Evolutionary conservation across 2,888 invertebrate species (phyloP), one percentile per base, ranked within the genome.

Genomic region (Chloroclystis v-ata): DNA sequence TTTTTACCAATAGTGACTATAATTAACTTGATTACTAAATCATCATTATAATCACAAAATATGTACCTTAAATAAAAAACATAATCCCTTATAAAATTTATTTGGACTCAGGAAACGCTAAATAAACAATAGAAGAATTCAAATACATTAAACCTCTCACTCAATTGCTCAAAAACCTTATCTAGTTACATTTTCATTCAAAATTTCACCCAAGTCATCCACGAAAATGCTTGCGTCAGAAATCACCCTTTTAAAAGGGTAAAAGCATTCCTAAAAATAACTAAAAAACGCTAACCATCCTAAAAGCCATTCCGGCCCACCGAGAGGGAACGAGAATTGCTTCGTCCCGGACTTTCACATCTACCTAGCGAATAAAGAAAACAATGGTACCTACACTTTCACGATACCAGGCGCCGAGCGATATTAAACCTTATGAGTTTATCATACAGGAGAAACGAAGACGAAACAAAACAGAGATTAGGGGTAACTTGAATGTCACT

Each of bases 331-430:
- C 55, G 52, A 52, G 57, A 54, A 57, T 57, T 48, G 59, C 50
- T 50, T 40, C 46, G 53, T 55, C 50, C 53, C 54, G 51, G 54
- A 59, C 59, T 59, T 57, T 59, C 59, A 59, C 59, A 56, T 56
- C 56, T 54, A 48, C 52, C 56, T 56, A 54, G 54, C 54, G 52
- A 50, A 52, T 47, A 52, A 47, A 58, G 58, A 54, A 58, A 57
- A 58, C 58, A 58, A 56, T 58, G 49, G 43, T 41, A 50, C 45
- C 38, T 50, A 46, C 30, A 50, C 43, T 47, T 47, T 46, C 46
- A 16, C 39, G 4, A 40, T 26, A 13, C 9, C 10, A 1, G 39
- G 26, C 14, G 29, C 43, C 37, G 14, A 12, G 25, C 37, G n/a
- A 37, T 10, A 38, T 37, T 37, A 4, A 40, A 40, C 46, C 37